phyloP scores from a whole-genome alignment of 1,140 invertebrate species.

The Drosophila pandora region DNA sequence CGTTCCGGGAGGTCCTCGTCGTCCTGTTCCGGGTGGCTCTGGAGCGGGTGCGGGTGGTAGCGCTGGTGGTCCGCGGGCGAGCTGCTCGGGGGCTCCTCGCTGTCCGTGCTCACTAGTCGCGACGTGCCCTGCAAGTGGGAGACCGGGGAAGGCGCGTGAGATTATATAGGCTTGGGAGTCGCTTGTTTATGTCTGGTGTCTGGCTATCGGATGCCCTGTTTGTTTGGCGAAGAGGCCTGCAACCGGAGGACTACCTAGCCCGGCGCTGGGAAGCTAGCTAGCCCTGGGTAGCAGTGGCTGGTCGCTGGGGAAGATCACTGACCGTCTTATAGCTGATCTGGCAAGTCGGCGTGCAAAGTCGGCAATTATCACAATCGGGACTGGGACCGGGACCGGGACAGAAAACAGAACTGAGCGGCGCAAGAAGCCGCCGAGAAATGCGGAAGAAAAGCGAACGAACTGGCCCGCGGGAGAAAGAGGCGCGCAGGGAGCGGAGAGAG shows the following conservation, averaged over 20 bases:
- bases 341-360: background rate
- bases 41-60: background rate
- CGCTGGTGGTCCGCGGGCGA: slow-evolving; percentile 55
- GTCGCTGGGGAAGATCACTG: background rate
- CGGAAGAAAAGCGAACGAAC: slow-evolving; percentile 48
- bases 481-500: background rate
- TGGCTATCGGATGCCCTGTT: background rate
- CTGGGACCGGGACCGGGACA: background rate
- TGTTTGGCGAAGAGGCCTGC: background rate
- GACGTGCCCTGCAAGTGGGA: slow-evolving; percentile 85
- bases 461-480: background rate
- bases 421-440: slow-evolving; percentile 33
- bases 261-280: no score
- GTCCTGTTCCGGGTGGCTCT: background rate
- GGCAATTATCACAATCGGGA: background rate
- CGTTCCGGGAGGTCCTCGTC: slow-evolving; percentile 8
- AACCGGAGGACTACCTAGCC: no score
- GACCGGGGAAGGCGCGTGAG: slow-evolving; percentile 7
- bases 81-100: slow-evolving; percentile 84
- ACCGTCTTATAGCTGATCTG: slow-evolving; percentile 7
- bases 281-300: no score
- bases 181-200: background rate
- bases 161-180: background rate
- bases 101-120: slow-evolving; percentile 86
- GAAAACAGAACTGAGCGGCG: slow-evolving; percentile 28